Base-by-base conservation (phyloP, 2,888 invertebrate species). In the Calliopum simillimum region DNA sequence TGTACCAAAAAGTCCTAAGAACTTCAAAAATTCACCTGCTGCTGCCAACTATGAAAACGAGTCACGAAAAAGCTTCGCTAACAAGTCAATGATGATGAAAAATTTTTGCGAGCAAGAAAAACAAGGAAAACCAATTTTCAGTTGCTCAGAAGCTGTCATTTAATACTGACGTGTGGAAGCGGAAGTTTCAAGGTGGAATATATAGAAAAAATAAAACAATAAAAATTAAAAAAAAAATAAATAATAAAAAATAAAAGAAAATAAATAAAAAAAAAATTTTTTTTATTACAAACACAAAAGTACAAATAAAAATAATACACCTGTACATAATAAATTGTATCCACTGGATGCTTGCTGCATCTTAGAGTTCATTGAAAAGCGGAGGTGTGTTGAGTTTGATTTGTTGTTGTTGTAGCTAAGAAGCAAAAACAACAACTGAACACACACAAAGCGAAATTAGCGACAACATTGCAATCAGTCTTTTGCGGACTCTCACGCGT, bases 71-170 rank as follows among this genome's bases (percentile, higher is more conserved):
- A 71, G 66, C 66, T 58, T 69, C 62, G 19, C 21, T n/a, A 19
- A 44, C 12, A 43, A 21, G 59, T 21, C 56, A 33, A 33, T 33
- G 33, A 71, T 75, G 79, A 81, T 80, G 82, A 80, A 74, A 67
- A 72, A 71, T 55, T n/a, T 41, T n/a, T 41, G 51, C 25, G 58
- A 25, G 41, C 12, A 23, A 44, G 58, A 56, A 16, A 62, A 49
- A n/a, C 46, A 61, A 68, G 55, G 41, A 74, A 76, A 76, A 72
- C 76, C n/a, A 80, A 47, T 64, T 64, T 33, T 33, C 33, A 64
- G 80, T 81, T 79, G 76, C 76, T 75, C 76, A 75, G 75, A 76
- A 76, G 78, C 79, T 74, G 77, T 75, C 72, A 71, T 76, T 76
- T 75, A 76, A 75, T 71, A 74, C 76, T 76, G 79, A 82, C 76